Evolutionary conservation across 2,888 invertebrate species (phyloP), one percentile per base, ranked within the genome.

Genomic region (Patella caerulea): DNA sequence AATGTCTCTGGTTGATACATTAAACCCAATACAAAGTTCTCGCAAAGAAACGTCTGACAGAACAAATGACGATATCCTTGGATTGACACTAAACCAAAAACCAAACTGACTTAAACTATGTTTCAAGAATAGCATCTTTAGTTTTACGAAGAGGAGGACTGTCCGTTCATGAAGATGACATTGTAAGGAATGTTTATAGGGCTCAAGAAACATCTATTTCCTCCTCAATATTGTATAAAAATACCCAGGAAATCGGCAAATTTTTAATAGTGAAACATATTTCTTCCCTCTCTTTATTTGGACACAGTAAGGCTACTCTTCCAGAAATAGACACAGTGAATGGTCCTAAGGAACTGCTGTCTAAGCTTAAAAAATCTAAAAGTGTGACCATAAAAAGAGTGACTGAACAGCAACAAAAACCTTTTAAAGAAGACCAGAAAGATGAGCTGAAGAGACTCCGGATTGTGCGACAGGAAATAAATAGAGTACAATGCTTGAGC

Each of bases 141-240:
- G 45, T 81, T 45, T 45, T 79, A 2, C 55, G 79, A 15, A 65
- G 72, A 53, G 75, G 74, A 14, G 81, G 76, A 9, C n/a, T 81
- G 14, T 53, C 59, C 14, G 17, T 54, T 2, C 29, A 55, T 14
- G n/a, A 52, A 54, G 75, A 71, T n/a, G 9, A 24, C 45, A 73
- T 70, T 7, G 72, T 71, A 3, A 65, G 73, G 29, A 79, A 79
- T 75, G 77, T 79, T 7, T 77, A 79, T 76, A 73, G 71, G 19
- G 52, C 12, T 14, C 52, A 24, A 19, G 73, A 56, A 73, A 71
- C 70, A 17, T 54, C 56, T 5, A 11, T 78, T 52, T 65, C 79
- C 2, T 17, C 9, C n/a, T 71, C 34, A 24, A 70, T 78, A 4
- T 53, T 77, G 45, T 79, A 79, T 69, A 65, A 24, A 17, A 72